Base-by-base conservation (phyloP, 2,888 invertebrate species). In the Ditula angustiorana region DNA sequence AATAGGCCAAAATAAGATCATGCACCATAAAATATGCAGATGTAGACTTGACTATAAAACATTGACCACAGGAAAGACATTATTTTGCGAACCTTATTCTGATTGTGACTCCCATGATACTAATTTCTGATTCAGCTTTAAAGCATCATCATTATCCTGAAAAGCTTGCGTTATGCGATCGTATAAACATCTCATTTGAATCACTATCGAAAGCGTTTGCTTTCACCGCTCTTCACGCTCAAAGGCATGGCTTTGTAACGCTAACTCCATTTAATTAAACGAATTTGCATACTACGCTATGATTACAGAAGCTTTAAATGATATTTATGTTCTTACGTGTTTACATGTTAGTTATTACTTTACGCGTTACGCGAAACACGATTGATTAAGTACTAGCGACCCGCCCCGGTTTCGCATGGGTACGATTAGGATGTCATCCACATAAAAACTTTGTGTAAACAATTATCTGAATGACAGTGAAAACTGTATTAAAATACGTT, bases 121-220 rank as follows among this genome's bases (percentile, higher is more conserved):
- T 5, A 26, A 5, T 26, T 8, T 33, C 8, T 33, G 8, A 33
- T 11, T 11, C 26, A 26, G 4, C 4, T 5, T 26, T 26, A 26
- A 5, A 5, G 3, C 33, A 8, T 11, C 46, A 46, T 46, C 46
- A 46, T 26, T 49, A 49, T 7, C 33, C 2, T 16, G 13, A 49
- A 13, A n/a, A 49, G 8, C 47, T 16, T 26, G 16, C 24, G 26
- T 3, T 49, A 4, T 8, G 26, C 49, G n/a, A 16, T 11, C 49
- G 49, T 49, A 35, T 23, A 49, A 58, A 59, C 24, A 49, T 16
- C 35, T 49, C 35, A 59, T 49, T 59, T 49, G 23, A 59, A 35
- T 35, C 46, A 33, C 49, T 49, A 59, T 59, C 26, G 26, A 37
- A 49, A 37, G n/a, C 26, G 26, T 37, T 26, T 10, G 11, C 33